Evolutionary conservation across 2,888 invertebrate species (phyloP), one percentile per base, ranked within the genome.

Genomic region (Drosophila lacicola): DNA sequence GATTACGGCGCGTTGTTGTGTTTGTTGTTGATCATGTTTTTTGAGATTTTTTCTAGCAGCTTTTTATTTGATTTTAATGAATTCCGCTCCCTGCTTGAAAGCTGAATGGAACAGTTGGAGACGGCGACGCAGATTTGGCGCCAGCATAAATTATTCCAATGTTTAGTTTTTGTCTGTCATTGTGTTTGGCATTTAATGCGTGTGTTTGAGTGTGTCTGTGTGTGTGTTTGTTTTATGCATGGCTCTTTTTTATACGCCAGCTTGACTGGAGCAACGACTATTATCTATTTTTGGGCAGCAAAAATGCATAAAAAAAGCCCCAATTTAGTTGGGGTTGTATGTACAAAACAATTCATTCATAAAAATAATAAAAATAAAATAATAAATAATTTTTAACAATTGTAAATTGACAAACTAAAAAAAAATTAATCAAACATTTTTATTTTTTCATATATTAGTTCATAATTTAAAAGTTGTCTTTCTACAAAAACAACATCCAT

Each of bases 91-190:
- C 55, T 14, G 14, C 8, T 25, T 25, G 13, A 36, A 36, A 25
- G 36, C 55, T 55, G 45, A 55, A 55, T 55, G 55, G 45, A 37
- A 50, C 58, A 34, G 50, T 42, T 42, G 58, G 42, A 57, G 67
- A 66, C 58, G 37, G 42, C 33, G 57, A 41, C 65, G 51, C 36
- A 47, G 55, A 44, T 70, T 73, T 80, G 82, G 82, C 82, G 82
- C 82, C 82, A 81, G 73, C 70, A 82, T 83, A 75, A 73, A 77
- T 77, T 73, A 77, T 63, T 53, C 29, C 55, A 47, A 53, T 70
- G 45, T 74, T 71, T 67, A 67, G 67, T 58, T 76, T 64, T 49
- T 66, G 60, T 50, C 49, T 54, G 45, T 70, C 60, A 60, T 74
- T 71, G 56, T 71, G 45, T 58, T 36, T 71, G 36, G 41, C 19